Percentiles rank a stretch among this genome's conserved stretches.
These are phyloP conservation scores for Cheilosia scutellata DNA, from an alignment of 2,888 invertebrate species.

Conservation along the genomic window DNA sequence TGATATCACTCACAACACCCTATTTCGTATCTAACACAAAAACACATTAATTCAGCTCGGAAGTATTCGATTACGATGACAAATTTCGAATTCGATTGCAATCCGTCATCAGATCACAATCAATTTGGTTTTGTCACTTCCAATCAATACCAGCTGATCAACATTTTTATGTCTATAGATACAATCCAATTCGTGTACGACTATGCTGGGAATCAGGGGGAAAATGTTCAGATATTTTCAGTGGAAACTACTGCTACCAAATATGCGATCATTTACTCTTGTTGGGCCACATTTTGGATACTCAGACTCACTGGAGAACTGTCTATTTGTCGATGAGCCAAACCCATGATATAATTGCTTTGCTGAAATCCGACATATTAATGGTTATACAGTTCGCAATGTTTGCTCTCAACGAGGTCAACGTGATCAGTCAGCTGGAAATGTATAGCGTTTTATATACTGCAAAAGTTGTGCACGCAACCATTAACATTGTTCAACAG, in stretches of 20 bases:
- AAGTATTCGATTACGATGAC: slow-evolving; percentile 21
- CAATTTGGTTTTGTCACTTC: slow-evolving; percentile 62
- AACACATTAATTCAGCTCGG: slow-evolving; percentile 36
- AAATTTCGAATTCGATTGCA: slow-evolving; percentile 51
- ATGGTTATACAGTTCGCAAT: slow-evolving; percentile 28
- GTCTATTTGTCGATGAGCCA: not conserved
- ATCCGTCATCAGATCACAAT: slow-evolving; percentile 55
- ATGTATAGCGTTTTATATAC: not conserved
- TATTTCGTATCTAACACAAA: slow-evolving; percentile 5
- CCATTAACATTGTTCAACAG: too few relatives aligned
- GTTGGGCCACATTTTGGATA: slow-evolving; percentile 21
- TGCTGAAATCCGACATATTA: slow-evolving; percentile 27
- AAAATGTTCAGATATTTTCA: slow-evolving; percentile 5
- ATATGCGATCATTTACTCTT: slow-evolving; percentile 21
- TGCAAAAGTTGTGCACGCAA: too few relatives aligned
- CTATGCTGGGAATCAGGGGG: slow-evolving; percentile 10
- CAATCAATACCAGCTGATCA: slow-evolving; percentile 33
- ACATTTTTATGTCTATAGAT: not conserved
- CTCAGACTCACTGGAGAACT: not conserved
- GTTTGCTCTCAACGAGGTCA: slow-evolving; percentile 36
- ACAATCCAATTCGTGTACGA: slow-evolving; percentile 1
- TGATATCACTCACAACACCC: slow-evolving; percentile 46
- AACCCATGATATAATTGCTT: slow-evolving; percentile 39
- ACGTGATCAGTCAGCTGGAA: slow-evolving; percentile 45
- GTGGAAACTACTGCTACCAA: slow-evolving; percentile 17